Evolutionary conservation across 2,113 vertebrate species (phyloP).

Genomic region (Heterocephalus glaber): DNA sequence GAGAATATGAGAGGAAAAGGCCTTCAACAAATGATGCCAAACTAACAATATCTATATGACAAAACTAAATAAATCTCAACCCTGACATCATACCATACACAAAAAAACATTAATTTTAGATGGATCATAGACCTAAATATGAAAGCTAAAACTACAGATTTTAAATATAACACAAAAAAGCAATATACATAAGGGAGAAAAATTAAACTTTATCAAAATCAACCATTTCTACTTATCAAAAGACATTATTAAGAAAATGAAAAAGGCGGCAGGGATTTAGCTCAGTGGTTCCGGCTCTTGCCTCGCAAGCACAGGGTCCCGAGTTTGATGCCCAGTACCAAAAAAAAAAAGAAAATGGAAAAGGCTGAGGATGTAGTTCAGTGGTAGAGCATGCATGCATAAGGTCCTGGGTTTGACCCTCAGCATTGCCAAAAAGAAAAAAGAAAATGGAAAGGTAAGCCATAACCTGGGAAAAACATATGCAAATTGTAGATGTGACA

Average conservation of each 20-base stretch:
- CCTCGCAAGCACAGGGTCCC: neutral
- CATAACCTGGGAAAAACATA: neutral
- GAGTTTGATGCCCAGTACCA: no score
- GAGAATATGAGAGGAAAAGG: neutral
- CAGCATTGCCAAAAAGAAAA: no score
- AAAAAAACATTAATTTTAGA: conserved; percentile 39
- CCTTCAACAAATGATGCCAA: conserved; percentile 9
- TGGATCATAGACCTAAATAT: neutral
- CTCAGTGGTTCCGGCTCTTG: neutral
- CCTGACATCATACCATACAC: neutral
- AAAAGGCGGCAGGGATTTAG: neutral
- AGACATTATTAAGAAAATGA: neutral
- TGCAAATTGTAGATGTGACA: neutral
- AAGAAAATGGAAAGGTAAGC: neutral
- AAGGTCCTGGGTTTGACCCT: no score
- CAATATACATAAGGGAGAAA: neutral
- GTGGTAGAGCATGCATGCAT: no score
- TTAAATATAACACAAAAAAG: neutral
- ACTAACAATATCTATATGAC: neutral
- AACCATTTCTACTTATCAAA: neutral
- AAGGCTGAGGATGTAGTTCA: no score
- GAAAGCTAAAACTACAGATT: conserved; percentile 9
- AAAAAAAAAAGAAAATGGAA: neutral
- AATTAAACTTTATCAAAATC: neutral
- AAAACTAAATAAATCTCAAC: conserved; percentile 35